Base-by-base conservation (phyloP, 1,140 invertebrate species). In the Pseudomyrmex gracilis region DNA sequence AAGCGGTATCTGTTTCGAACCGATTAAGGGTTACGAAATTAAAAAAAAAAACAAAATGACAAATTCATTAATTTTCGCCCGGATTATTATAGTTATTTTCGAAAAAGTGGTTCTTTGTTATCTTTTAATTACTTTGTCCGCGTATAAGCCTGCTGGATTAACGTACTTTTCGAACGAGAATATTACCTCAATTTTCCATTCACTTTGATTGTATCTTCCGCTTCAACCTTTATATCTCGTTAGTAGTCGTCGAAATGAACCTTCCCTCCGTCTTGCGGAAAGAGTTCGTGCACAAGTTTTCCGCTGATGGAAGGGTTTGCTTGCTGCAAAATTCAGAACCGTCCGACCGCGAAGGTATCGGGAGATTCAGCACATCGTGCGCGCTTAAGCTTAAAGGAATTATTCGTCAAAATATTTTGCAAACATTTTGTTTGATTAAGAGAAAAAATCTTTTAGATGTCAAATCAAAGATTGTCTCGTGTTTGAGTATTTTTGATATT, bases 111-210 rank as follows among this genome's bases (percentile, higher is more conserved):
- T 55, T 20, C 66, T 22, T 47, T 80, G 76, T 80, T 80, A 80
- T 80, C 76, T 80, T 80, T 80, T 55, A 70, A 80, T 80, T 80
- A 80, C 43, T 80, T 71, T 45, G 66, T 20, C 17, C 20, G 64
- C 34, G 55, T 60, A 34, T 34, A 80, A 80, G 66, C 71, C 76
- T 20, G 12, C 3, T 7, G 53, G 76, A 71, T 80, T 80, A 80
- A 60, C 45, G 20, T 58, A 55, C 66, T 58, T 71, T 80, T 71
- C 66, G 43, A 58, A 58, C 20, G 66, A 20, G 66, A 17, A 71
- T 80, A 58, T 80, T 80, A 80, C 43, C 55, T 80, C 53, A 71
- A 80, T 80, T 70, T 80, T 80, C 76, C 53, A 71, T 80, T 70
- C 53, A 20, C 76, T 71, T 71, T 53, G 53, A 58, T 58, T 55